phyloP scores from a whole-genome alignment of 2,797 vertebrate genomes.

The Lerista edwardsae region DNA sequence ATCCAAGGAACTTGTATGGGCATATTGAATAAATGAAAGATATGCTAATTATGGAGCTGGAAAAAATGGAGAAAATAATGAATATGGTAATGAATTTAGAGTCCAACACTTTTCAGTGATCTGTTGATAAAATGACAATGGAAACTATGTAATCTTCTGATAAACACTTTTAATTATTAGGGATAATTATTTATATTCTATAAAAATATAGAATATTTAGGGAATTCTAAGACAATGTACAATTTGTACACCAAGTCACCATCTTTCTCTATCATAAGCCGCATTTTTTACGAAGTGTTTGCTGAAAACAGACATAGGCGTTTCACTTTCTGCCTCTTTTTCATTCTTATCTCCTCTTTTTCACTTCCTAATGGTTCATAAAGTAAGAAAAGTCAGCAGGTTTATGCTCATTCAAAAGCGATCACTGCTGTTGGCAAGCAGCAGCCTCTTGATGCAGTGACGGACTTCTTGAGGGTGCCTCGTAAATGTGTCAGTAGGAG shows the following conservation, averaged over 20 bases:
- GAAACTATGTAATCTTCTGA: neutral
- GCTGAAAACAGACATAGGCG: neutral
- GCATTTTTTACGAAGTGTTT: neutral
- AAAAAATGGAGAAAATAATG: neutral
- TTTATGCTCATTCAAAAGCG: neutral
- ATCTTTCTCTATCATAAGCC: neutral
- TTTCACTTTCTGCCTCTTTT: constrained; percentile 12
- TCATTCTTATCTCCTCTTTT: constrained; percentile 2
- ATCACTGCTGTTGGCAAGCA: neutral
- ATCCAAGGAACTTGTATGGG: too few species aligned
- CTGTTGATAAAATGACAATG: neutral
- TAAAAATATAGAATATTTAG: constrained; percentile 6
- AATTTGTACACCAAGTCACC: neutral
- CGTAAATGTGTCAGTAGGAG: neutral
- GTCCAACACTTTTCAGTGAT: neutral
- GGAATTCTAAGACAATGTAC: accelerated
- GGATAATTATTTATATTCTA: too few species aligned
- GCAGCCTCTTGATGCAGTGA: neutral
- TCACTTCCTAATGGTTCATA: constrained; percentile 18
- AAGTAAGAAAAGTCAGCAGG: neutral
- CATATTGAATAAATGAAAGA: neutral
- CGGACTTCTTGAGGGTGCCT: neutral
- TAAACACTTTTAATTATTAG: accelerated
- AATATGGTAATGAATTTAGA: neutral
- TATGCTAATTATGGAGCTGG: neutral